Evolutionary conservation across 2,888 invertebrate genomes (phyloP).

Genomic region (Brenthis ino): DNA sequence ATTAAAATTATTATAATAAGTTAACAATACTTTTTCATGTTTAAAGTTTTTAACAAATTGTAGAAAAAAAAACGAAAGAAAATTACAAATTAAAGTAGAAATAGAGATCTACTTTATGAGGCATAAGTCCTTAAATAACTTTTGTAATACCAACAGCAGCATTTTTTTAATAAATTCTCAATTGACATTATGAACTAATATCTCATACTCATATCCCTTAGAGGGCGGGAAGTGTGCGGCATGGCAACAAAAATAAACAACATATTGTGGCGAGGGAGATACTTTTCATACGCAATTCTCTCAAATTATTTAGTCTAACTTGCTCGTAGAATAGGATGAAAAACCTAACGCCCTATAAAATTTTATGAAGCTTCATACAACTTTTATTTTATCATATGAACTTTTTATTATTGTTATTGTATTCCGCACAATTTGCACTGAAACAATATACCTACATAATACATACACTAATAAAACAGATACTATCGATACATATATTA

Average conservation of each 20-base stretch:
- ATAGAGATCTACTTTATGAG: too few species aligned
- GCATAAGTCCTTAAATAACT: too few species aligned
- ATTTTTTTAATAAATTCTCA: too few species aligned
- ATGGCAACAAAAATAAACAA: conserved; percentile 60
- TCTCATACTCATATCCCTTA: background rate
- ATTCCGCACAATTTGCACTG: background rate
- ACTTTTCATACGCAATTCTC: conserved; percentile 67
- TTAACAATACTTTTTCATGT: background rate
- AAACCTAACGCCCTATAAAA: conserved; percentile 38
- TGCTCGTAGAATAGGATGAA: conserved; percentile 53
- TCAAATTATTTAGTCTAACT: conserved; percentile 57
- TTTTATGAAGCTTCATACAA: conserved; percentile 33
- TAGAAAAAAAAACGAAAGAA: too few species aligned
- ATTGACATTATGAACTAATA: too few species aligned
- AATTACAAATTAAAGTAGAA: too few species aligned
- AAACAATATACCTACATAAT: too few species aligned
- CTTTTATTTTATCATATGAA: background rate
- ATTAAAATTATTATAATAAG: background rate
- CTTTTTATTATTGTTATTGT: background rate
- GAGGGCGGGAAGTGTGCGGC: conserved; percentile 45
- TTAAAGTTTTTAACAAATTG: background rate
- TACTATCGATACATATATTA: too few species aligned
- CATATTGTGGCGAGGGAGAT: conserved; percentile 52
- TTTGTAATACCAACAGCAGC: too few species aligned
- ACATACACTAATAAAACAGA: too few species aligned